These are phyloP conservation scores for Teleogryllus oceanicus DNA, from an alignment of 2,888 invertebrate species.

Conservation along the genomic window DNA sequence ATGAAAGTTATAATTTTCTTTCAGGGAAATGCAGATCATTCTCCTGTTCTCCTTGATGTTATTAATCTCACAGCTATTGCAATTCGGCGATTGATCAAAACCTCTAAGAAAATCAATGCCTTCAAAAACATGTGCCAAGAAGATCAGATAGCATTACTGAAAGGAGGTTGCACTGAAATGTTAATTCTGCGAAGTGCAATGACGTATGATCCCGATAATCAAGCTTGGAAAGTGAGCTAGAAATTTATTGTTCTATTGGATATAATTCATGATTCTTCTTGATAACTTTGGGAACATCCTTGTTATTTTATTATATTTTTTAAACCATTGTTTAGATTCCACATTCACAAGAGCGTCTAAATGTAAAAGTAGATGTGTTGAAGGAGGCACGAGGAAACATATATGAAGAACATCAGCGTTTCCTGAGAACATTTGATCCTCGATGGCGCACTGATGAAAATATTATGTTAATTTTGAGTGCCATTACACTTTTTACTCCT, in stretches of 20 bases:
- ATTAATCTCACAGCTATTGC: slow-evolving; percentile 90
- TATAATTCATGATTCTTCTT: neutral
- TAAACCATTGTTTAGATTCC: slow-evolving; percentile 60
- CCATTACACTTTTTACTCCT: slow-evolving; percentile 87
- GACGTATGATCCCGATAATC: slow-evolving; percentile 83
- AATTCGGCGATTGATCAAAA: slow-evolving; percentile 71
- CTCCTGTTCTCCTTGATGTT: slow-evolving; percentile 65
- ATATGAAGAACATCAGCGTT: slow-evolving; percentile 81
- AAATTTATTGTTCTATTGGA: neutral
- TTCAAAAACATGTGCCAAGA: slow-evolving; percentile 93
- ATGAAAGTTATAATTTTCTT: neutral
- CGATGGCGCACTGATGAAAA: slow-evolving; percentile 84
- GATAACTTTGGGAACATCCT: neutral
- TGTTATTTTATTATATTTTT: slow-evolving; percentile 28
- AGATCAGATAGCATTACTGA: slow-evolving; percentile 83
- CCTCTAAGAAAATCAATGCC: slow-evolving; percentile 60
- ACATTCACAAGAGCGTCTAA: slow-evolving; percentile 70
- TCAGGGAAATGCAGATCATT: slow-evolving; percentile 34
- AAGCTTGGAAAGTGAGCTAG: slow-evolving; percentile 77
- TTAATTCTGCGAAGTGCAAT: slow-evolving; percentile 90
- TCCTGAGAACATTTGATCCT: slow-evolving; percentile 79
- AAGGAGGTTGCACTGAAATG: slow-evolving; percentile 95
- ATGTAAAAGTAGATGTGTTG: slow-evolving; percentile 82
- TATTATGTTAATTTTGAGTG: slow-evolving; percentile 85
- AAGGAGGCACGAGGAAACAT: slow-evolving; percentile 87